Evolutionary conservation across 2,113 vertebrate genomes (phyloP).

Genomic region (Cacatua alba): DNA sequence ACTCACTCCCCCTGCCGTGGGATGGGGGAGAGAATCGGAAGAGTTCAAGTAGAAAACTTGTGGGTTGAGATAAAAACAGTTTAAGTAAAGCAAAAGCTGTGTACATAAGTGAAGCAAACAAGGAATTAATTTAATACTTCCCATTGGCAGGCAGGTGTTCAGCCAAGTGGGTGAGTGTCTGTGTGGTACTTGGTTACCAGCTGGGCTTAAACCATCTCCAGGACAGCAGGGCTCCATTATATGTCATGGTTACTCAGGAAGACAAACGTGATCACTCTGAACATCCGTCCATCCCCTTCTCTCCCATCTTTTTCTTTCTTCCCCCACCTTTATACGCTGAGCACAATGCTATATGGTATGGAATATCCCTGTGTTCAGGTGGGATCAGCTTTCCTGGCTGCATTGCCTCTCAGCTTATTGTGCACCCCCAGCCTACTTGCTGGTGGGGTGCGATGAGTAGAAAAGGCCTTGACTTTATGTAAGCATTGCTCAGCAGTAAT

Average conservation of each 20-base stretch:
- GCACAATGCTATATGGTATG: not conserved
- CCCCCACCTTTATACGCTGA: not conserved
- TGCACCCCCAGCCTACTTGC: not conserved
- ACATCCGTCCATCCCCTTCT: not conserved
- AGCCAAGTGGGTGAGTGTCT: not conserved
- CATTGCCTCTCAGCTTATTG: not conserved
- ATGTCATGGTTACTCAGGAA: not conserved
- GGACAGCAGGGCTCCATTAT: not conserved
- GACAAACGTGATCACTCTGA: not conserved
- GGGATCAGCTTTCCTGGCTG: not conserved
- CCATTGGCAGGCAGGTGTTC: not conserved
- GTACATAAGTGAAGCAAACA: not conserved
- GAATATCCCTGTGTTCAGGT: not conserved
- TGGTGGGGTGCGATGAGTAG: not conserved
- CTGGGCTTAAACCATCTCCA: not conserved
- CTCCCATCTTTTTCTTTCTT: not conserved
- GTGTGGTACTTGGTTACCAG: not conserved
- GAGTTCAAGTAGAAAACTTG: not conserved
- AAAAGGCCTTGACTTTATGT: not conserved
- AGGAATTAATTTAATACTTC: not conserved
- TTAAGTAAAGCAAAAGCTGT: not conserved
- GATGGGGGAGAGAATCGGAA: not conserved
- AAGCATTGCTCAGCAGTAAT: not conserved
- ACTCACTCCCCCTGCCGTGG: not conserved
- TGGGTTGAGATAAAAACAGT: not conserved